A percentile compares a stretch with the other conserved stretches of the same genome.
phyloP scores from a whole-genome alignment of 2,888 invertebrate genomes.

The Limenitis camilla region DNA sequence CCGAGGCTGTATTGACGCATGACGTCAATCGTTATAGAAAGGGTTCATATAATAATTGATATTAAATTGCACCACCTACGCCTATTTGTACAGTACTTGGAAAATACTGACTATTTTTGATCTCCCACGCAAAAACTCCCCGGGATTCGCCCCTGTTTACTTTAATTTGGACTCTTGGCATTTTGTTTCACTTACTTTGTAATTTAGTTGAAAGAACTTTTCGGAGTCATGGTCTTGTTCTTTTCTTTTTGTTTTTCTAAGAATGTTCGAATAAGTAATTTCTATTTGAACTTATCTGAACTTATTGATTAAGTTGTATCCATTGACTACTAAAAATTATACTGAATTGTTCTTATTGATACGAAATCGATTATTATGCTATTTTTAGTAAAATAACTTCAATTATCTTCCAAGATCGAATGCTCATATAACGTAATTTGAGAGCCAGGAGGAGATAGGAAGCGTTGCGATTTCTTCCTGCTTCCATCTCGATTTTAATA shows the following conservation, averaged over 20 bases:
- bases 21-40: not conserved
- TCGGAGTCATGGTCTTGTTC: not conserved
- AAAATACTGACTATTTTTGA: constrained; percentile 13
- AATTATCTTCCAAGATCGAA: no score
- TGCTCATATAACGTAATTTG: no score
- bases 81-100: constrained; percentile 6
- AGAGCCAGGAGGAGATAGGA: not conserved
- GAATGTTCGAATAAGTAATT: not conserved
- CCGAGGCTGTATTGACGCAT: not conserved
- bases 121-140: constrained; percentile 20
- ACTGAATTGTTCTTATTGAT: no score
- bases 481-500: constrained; percentile 12
- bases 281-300: no score
- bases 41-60: constrained; percentile 1
- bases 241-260: not conserved
- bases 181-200: constrained; percentile 13
- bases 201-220: constrained; percentile 9
- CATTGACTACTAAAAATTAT: no score
- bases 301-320: no score
- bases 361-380: no score
- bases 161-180: constrained; percentile 17
- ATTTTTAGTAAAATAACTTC: no score
- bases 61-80: constrained; percentile 14
- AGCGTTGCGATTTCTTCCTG: not conserved
- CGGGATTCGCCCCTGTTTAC: constrained; percentile 19